A percentile compares a stretch with the other conserved stretches of the same genome.
These are phyloP conservation scores for Rambutsinella grinnellia DNA, from an alignment of 2,888 invertebrate genomes.

Conservation along the genomic window DNA sequence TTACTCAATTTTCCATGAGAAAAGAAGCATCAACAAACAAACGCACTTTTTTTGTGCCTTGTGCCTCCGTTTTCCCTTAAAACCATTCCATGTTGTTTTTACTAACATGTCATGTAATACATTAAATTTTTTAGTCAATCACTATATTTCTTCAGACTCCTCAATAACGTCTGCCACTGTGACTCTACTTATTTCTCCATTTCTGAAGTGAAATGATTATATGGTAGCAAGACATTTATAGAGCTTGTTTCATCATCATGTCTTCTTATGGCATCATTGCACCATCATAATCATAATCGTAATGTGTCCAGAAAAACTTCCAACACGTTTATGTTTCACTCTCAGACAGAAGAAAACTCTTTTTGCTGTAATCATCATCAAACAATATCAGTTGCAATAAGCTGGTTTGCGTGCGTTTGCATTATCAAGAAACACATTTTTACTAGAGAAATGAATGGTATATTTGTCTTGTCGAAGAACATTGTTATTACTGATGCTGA, in stretches of 20 bases:
- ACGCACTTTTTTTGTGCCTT: not conserved
- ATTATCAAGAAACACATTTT: not conserved
- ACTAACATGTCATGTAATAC: not conserved
- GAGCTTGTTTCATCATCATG: not conserved
- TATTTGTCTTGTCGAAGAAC: not conserved
- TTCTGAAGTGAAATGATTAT: not conserved
- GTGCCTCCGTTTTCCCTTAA: not conserved
- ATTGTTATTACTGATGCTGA: not conserved
- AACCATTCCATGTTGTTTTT: too few species aligned
- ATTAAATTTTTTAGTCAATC: not conserved
- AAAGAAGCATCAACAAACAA: not conserved
- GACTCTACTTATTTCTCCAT: not conserved
- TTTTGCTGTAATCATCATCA: not conserved
- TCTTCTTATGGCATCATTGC: constrained; percentile 2
- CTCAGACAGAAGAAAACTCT: too few species aligned
- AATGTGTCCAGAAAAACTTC: constrained; percentile 16
- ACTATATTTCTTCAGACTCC: not conserved
- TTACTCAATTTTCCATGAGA: constrained; percentile 5
- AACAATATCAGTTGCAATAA: not conserved
- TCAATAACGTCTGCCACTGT: not conserved
- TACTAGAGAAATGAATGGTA: not conserved
- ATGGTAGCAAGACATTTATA: not conserved
- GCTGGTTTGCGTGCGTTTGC: not conserved
- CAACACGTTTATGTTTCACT: not conserved
- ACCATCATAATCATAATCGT: constrained; percentile 13